Evolutionary conservation across 2,888 invertebrate species (phyloP).

Genomic region (Lycophotia porphyrea): DNA sequence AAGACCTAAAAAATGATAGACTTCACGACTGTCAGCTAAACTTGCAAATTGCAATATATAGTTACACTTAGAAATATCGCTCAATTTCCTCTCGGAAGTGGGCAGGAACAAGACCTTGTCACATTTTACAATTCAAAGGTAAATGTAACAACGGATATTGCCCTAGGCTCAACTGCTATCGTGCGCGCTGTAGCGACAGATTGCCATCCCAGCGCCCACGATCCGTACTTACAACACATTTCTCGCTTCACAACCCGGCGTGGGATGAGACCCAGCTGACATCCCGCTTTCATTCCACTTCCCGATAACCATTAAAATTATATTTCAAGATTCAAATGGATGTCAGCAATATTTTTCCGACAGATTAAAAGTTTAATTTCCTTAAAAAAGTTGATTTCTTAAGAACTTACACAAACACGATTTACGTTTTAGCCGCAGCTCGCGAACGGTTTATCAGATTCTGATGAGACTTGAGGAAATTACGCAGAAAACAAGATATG

Average conservation of each 20-base stretch:
- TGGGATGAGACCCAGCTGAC: slow-evolving; percentile 63
- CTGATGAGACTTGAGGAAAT: neutral
- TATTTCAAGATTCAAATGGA: slow-evolving; percentile 31
- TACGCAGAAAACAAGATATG: slow-evolving; percentile 1
- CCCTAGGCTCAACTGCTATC: slow-evolving; percentile 30
- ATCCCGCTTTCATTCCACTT: slow-evolving; percentile 51
- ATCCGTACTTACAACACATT: slow-evolving; percentile 52
- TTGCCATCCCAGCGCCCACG: slow-evolving; percentile 55
- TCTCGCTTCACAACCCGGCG: slow-evolving; percentile 58
- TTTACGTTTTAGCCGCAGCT: slow-evolving; percentile 21
- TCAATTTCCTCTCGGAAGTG: slow-evolving; percentile 20
- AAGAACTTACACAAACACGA: slow-evolving; percentile 14
- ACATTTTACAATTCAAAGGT: slow-evolving; percentile 33
- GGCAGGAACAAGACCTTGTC: slow-evolving; percentile 23
- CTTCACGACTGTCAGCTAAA: too few species aligned
- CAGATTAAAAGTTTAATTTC: slow-evolving; percentile 26
- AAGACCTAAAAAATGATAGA: neutral
- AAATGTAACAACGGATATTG: slow-evolving; percentile 37
- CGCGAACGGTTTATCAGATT: slow-evolving; percentile 4
- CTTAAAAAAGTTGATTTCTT: slow-evolving; percentile 24
- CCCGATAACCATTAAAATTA: slow-evolving; percentile 41
- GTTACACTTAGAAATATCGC: slow-evolving; percentile 12
- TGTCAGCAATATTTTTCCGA: slow-evolving; percentile 22
- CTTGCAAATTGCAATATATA: neutral
- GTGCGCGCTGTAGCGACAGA: slow-evolving; percentile 47